Evolutionary conservation across 2,888 invertebrate genomes (phyloP).

Genomic region (Cremastinae sp.): DNA sequence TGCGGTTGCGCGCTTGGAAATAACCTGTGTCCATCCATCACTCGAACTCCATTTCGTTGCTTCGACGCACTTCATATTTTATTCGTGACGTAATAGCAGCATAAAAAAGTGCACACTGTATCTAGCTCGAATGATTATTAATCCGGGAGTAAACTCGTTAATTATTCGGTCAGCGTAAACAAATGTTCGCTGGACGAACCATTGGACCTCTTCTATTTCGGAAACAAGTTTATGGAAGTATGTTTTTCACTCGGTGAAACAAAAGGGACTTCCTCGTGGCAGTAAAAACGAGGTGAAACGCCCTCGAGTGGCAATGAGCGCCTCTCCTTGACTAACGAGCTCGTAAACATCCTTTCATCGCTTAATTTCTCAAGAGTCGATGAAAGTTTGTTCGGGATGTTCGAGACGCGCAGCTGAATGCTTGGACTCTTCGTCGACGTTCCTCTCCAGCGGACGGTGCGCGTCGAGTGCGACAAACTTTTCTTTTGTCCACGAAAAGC

Average conservation of each 20-base stretch:
- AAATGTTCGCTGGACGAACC: not conserved
- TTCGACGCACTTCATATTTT: too few relatives aligned
- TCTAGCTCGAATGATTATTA: too few relatives aligned
- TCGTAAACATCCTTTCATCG: conserved; percentile 59
- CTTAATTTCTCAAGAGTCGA: conserved; percentile 57
- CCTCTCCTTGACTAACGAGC: conserved; percentile 52
- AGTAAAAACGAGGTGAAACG: conserved; percentile 33
- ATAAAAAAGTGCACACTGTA: too few relatives aligned
- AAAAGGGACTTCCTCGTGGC: not conserved
- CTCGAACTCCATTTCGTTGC: not conserved
- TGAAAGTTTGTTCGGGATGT: conserved; percentile 55
- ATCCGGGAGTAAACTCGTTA: too few relatives aligned
- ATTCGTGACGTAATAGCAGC: too few relatives aligned
- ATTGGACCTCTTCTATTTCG: not conserved
- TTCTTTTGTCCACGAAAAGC: not conserved
- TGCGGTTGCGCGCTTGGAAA: too few relatives aligned
- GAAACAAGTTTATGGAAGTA: conserved; percentile 44
- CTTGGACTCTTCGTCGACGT: not conserved
- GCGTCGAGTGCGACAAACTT: conserved; percentile 2
- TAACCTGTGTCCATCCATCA: too few relatives aligned
- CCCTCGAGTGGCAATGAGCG: conserved; percentile 2
- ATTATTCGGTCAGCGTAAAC: not conserved
- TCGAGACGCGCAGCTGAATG: conserved; percentile 9
- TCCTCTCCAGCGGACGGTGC: conserved; percentile 22
- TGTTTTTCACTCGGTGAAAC: conserved; percentile 27